These are phyloP conservation scores for Micromussa lordhowensis DNA, from an alignment of 92 coral and sea anemone species.

Conservation along the genomic window DNA sequence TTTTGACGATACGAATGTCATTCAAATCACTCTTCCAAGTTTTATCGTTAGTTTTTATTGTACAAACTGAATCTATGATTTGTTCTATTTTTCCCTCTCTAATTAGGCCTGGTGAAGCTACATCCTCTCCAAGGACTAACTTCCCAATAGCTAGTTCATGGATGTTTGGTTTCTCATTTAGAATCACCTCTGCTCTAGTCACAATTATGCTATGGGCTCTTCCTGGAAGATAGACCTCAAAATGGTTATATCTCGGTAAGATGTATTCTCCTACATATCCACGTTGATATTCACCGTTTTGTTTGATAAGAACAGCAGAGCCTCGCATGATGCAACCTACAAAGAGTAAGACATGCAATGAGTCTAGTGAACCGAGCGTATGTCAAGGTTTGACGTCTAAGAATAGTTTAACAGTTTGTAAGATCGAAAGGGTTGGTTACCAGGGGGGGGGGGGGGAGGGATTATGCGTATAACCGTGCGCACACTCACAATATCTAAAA, in stretches of 20 bases:
- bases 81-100: neutral
- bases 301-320: neutral
- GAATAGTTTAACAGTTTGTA: neutral
- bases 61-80: neutral
- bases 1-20: neutral
- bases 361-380: neutral
- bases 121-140: slow-evolving; percentile 1
- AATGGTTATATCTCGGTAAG: rapidly evolving
- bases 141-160: neutral
- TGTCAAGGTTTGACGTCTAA: neutral
- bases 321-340: slow-evolving; percentile 26
- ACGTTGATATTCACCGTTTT: neutral
- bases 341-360: too few species aligned
- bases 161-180: slow-evolving; percentile 11
- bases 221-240: neutral
- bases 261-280: neutral
- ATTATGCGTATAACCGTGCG: too few species aligned
- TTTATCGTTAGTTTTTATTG: neutral
- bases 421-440: too few species aligned
- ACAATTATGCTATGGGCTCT: too few species aligned
- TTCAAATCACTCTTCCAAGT: neutral
- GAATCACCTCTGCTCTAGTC: neutral
- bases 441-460: too few species aligned
- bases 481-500: too few species aligned
- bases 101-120: neutral